These are phyloP conservation scores for Pedionomus torquatus DNA, from an alignment of 2,113 vertebrate genomes.

Conservation along the genomic window DNA sequence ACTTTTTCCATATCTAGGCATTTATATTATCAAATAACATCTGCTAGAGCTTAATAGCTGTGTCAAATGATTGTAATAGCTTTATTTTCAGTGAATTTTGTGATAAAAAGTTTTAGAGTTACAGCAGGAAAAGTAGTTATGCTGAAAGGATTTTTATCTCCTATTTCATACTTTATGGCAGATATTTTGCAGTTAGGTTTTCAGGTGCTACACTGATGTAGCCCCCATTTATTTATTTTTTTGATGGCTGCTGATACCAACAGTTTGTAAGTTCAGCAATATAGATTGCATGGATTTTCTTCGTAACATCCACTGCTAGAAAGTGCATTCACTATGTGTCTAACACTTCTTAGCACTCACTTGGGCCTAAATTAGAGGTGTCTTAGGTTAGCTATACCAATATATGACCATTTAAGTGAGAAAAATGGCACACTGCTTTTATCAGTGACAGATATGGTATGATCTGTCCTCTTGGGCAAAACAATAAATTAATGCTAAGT, in stretches of 20 bases:
- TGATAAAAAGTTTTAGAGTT: slow-evolving; percentile 14
- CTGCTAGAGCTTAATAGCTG: slow-evolving; percentile 37
- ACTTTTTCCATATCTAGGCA: slow-evolving; percentile 29
- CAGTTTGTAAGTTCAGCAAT: not conserved
- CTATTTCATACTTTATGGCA: not conserved
- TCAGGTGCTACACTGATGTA: not conserved
- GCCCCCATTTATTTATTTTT: not conserved
- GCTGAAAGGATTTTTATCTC: not conserved
- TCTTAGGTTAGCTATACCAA: not conserved
- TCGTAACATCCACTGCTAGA: not conserved
- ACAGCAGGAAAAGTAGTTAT: not conserved
- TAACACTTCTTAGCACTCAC: not conserved
- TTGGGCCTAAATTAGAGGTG: not conserved
- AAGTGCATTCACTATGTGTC: not conserved
- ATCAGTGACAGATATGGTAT: not conserved
- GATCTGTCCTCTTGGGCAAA: not conserved
- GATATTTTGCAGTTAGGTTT: not conserved
- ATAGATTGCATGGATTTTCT: not conserved
- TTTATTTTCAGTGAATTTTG: slow-evolving; percentile 30
- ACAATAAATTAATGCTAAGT: not conserved
- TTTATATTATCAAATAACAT: slow-evolving; percentile 50
- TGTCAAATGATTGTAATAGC: slow-evolving; percentile 35
- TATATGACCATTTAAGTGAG: not conserved
- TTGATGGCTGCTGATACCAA: not conserved
- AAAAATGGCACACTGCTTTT: not conserved